These are phyloP conservation scores for Eurystomus gularis DNA, from an alignment of 2,113 vertebrate species.

Conservation along the genomic window DNA sequence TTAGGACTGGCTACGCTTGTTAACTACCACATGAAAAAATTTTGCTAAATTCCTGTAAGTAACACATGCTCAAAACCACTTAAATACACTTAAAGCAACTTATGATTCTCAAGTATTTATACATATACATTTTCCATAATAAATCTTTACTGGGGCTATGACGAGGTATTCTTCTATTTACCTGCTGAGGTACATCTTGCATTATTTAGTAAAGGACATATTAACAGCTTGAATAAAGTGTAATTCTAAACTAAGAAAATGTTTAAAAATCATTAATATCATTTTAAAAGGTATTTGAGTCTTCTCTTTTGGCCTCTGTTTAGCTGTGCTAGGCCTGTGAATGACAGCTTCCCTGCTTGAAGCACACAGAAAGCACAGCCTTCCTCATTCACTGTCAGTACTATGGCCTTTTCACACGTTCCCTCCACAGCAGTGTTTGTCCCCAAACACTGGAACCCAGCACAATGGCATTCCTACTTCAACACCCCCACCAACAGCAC, in stretches of 20 bases:
- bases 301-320: slow-evolving; percentile 80
- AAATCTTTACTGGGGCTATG: not conserved
- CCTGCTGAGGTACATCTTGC: not conserved
- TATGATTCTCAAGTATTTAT: not conserved
- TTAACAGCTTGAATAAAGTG: slow-evolving; percentile 7
- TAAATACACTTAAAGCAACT: not conserved
- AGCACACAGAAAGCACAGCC: slow-evolving; percentile 80
- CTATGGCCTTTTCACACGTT: slow-evolving; percentile 85
- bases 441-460: slow-evolving; percentile 85
- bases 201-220: slow-evolving; percentile 27
- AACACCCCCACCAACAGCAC: slow-evolving; percentile 79
- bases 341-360: slow-evolving; percentile 86
- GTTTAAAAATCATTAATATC: slow-evolving; percentile 80
- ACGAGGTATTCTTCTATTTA: not conserved
- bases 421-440: slow-evolving; percentile 87
- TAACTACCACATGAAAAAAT: not conserved
- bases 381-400: slow-evolving; percentile 83
- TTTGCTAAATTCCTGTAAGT: not conserved
- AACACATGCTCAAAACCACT: not conserved
- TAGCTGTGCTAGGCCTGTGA: slow-evolving; percentile 77
- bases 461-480: slow-evolving; percentile 84
- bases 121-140: not conserved
- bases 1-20: not conserved
- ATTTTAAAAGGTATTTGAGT: slow-evolving; percentile 82
- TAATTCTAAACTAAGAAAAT: slow-evolving; percentile 53